Evolutionary conservation across 2,888 invertebrate genomes (phyloP), one percentile per base, ranked within the genome.

Genomic region (Zele albiditarsus): DNA sequence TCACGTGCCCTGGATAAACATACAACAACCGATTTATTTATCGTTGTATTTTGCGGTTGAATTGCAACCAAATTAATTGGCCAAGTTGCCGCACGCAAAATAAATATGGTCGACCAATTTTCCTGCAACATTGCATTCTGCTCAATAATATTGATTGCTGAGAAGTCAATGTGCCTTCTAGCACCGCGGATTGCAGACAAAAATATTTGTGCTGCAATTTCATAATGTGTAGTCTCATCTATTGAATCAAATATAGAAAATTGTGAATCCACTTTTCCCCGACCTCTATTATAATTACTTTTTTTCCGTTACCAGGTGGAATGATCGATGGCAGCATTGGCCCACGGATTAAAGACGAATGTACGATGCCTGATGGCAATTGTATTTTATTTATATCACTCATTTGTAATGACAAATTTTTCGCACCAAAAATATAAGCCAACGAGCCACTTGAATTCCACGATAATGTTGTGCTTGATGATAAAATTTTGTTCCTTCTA

Each of bases 191-290:
- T 89, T 2, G 92, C 90, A 0, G 92, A 88, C 14, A 93, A 86
- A 63, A 93, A 88, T 81, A 93, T 92, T 83, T 93, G 92, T 0
- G 92, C 92, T 5, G 92, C 90, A 57, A 92, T 88, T 87, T 93
- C 92, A 81, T 92, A 91, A 71, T 90, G 90, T 31, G 90, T 81
- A 78, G 80, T 75, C 75, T 83, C 82, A 6, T 79, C 83, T 82
- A 53, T 46, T 16, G 12, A 67, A 67, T 25, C 53, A 23, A 25
- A 38, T 20, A 42, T 63, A 14, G 20, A 65, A 25, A 63, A 28
- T 31, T 67, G 14, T 25, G 25, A 66, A 38, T 31, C 28, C 49
- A 14, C 53, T 10, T 4, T 23, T 49, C 58, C 10, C 33, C 0
- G 66, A 62, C 28, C 25, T 20, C 46, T 58, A 75, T 23, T 78